These are phyloP conservation scores for Bucorvus abyssinicus DNA, from an alignment of 2,797 vertebrate genomes.

Conservation along the genomic window DNA sequence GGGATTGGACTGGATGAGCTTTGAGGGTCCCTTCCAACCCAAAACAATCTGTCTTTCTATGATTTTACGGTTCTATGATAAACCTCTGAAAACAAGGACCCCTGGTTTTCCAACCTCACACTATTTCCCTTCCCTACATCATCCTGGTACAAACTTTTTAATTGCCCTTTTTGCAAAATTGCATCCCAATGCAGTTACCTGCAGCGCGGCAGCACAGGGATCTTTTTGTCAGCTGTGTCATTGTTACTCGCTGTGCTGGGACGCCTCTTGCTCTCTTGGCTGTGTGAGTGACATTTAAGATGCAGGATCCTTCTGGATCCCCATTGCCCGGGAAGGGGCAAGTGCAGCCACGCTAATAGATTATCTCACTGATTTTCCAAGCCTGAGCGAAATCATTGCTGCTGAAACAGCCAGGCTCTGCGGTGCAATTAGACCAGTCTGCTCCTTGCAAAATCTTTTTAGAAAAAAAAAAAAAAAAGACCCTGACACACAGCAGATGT, in stretches of 20 bases:
- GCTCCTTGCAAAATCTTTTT: conserved; percentile 20
- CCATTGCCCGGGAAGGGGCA: background rate
- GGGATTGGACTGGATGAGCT: fast-evolving
- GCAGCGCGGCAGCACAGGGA: background rate
- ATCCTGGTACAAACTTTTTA: background rate
- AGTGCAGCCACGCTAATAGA: background rate
- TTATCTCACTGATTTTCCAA: conserved; percentile 30
- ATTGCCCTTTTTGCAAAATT: background rate
- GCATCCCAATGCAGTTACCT: background rate
- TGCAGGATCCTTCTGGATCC: background rate
- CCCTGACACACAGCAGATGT: background rate
- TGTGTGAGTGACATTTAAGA: background rate
- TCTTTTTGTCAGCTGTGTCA: background rate
- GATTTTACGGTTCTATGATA: background rate
- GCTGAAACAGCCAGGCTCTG: background rate
- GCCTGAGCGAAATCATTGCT: background rate
- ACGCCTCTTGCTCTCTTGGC: background rate
- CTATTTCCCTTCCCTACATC: background rate
- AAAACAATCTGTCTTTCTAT: background rate
- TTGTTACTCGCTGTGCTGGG: fast-evolving
- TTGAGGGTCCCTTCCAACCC: background rate
- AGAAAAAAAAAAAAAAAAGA: conserved; percentile 17
- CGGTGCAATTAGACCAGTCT: background rate
- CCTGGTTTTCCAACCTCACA: background rate
- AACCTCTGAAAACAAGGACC: background rate